Conservation (phyloP, 2,888 invertebrate genomes). For the Opisthograptis luteolata region DNA sequence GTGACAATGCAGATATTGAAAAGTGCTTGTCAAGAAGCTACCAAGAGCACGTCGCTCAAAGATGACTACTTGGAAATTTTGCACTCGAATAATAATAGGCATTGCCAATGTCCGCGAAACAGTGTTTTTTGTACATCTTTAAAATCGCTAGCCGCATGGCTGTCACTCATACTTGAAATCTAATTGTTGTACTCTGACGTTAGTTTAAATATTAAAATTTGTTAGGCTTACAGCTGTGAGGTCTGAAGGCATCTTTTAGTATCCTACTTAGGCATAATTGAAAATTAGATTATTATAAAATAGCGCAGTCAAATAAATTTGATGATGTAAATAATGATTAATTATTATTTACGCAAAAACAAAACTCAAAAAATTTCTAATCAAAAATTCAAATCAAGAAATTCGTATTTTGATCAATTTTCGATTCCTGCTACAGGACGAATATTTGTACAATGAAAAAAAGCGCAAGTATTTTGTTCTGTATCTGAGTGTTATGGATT, state of each 20-base stretch:
- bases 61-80: slow-evolving; percentile 38
- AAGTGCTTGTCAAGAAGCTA: slow-evolving; percentile 25
- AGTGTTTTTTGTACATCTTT: slow-evolving; percentile 33
- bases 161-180: slow-evolving; percentile 60
- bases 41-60: slow-evolving; percentile 44
- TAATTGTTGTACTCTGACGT: slow-evolving; percentile 50
- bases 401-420: no score
- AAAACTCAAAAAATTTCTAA: no score
- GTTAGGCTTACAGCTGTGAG: slow-evolving; percentile 8
- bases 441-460: no score
- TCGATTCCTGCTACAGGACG: no score
- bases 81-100: slow-evolving; percentile 47
- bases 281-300: no score
- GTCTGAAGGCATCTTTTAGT: slow-evolving; percentile 9
- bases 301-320: no score
- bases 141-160: slow-evolving; percentile 55
- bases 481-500: no score
- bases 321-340: no score
- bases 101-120: slow-evolving; percentile 47
- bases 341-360: no score
- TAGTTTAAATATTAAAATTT: slow-evolving; percentile 34
- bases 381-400: no score
- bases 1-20: slow-evolving; percentile 13
- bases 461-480: no score
- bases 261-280: no score